Percentiles rank a stretch among this genome's conserved stretches.
phyloP scores from a whole-genome alignment of 2,113 vertebrate species.

The Atherinomorus stipes region DNA sequence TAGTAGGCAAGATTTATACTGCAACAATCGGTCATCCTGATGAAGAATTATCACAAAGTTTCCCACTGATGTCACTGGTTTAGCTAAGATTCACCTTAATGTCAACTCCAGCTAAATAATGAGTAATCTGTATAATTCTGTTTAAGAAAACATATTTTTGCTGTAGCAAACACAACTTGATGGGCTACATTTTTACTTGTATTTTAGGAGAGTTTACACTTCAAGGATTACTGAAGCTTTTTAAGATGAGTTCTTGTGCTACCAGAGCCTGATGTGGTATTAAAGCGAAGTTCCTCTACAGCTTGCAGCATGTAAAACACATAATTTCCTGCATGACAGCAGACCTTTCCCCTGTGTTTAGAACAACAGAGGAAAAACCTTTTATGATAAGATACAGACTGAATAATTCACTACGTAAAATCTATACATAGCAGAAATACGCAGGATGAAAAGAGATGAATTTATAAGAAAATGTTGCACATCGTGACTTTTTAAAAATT shows the following conservation, averaged over 20 bases:
- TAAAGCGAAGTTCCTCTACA: background rate
- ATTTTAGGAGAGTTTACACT: background rate
- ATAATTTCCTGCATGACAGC: slow-evolving; percentile 8
- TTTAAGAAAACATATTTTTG: background rate
- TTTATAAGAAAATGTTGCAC: slow-evolving; percentile 35
- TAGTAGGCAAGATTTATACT: background rate
- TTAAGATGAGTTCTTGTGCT: background rate
- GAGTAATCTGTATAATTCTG: no score
- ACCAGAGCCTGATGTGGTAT: background rate
- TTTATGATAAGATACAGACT: slow-evolving; percentile 21
- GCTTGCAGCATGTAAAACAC: background rate
- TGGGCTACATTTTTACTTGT: background rate
- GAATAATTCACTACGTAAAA: slow-evolving; percentile 44
- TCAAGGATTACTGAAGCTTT: background rate
- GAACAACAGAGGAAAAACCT: slow-evolving; percentile 24
- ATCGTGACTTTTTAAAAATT: slow-evolving; percentile 43
- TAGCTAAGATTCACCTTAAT: background rate
- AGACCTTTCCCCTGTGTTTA: background rate
- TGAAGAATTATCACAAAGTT: no score
- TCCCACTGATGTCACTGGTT: background rate
- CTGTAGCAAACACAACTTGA: background rate
- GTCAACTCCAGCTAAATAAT: no score
- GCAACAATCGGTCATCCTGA: background rate
- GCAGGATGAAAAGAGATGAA: slow-evolving; percentile 12
- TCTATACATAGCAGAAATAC: slow-evolving; percentile 1